Percentiles rank a stretch among this genome's conserved stretches.
Conservation (phyloP, 2,797 vertebrate genomes). For the Myoxocephalus aenaeus region DNA sequence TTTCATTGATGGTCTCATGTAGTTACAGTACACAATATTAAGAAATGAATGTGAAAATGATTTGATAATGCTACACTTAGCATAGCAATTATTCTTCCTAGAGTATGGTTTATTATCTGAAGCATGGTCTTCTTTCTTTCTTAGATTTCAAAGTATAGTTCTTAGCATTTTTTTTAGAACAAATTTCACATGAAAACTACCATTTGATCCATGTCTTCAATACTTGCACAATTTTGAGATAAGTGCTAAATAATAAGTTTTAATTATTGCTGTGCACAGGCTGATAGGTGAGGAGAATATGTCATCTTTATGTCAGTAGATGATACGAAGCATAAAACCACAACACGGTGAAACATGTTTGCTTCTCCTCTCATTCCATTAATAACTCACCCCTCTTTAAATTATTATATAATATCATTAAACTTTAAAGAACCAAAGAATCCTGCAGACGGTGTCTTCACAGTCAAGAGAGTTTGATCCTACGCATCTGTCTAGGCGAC, state of each 20-base stretch:
- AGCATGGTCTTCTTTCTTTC: neutral
- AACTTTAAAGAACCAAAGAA: slow-evolving; percentile 28
- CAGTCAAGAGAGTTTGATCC: slow-evolving; percentile 1
- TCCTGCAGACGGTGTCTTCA: neutral
- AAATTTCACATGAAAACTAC: slow-evolving; percentile 6
- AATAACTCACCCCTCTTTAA: neutral
- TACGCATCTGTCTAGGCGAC: neutral
- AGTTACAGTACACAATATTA: neutral
- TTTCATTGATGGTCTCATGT: neutral
- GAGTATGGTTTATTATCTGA: neutral
- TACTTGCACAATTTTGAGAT: slow-evolving; percentile 1
- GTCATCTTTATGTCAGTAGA: neutral
- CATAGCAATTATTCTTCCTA: neutral
- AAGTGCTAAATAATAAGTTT: neutral
- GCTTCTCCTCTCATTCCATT: neutral
- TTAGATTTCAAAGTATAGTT: neutral
- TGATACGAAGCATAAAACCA: neutral
- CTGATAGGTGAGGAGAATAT: neutral
- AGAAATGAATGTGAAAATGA: neutral
- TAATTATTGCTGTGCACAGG: neutral
- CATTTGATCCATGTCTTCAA: neutral
- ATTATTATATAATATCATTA: slow-evolving; percentile 15
- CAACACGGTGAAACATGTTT: slow-evolving; percentile 13
- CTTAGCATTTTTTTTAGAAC: neutral
- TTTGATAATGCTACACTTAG: neutral